Conservation (phyloP, 2,888 invertebrate genomes). For the Phyllotreta cruciferae region DNA sequence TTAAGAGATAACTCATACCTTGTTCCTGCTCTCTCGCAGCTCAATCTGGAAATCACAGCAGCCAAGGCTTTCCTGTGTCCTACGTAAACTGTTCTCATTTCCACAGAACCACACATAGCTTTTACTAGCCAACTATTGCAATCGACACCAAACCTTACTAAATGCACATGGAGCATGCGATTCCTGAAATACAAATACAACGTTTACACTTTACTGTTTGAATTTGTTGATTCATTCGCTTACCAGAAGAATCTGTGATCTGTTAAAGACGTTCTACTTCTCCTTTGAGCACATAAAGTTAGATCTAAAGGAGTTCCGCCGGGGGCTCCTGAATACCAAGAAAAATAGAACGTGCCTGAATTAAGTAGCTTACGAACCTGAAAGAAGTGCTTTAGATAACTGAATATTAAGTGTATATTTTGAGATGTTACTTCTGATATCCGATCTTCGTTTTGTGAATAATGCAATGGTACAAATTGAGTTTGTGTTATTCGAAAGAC, state of each 20-base stretch:
- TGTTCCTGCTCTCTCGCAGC: conserved; percentile 98
- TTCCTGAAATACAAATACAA: conserved; percentile 68
- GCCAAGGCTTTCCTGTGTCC: conserved; percentile 93
- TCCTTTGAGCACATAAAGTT: conserved; percentile 91
- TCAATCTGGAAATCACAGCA: conserved; percentile 93
- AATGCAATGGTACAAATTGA: conserved; percentile 86
- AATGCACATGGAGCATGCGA: conserved; percentile 91
- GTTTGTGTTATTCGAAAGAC: conserved; percentile 95
- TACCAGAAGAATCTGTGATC: conserved; percentile 98
- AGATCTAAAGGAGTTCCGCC: conserved; percentile 75
- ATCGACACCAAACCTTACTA: conserved; percentile 90
- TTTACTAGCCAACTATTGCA: conserved; percentile 91
- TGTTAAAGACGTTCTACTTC: conserved; percentile 78
- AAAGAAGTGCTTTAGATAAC: conserved; percentile 26
- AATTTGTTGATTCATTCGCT: conserved; percentile 12
- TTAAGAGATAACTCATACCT: conserved; percentile 59
- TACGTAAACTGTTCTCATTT: conserved; percentile 97
- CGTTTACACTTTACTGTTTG: not conserved
- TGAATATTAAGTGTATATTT: conserved; percentile 1
- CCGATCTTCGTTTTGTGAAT: conserved; percentile 70
- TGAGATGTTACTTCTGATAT: conserved; percentile 63
- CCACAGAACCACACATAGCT: conserved; percentile 97
- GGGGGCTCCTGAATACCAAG: conserved; percentile 68
- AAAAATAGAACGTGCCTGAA: conserved; percentile 99
- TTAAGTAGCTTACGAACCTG: conserved; percentile 84